Evolutionary conservation across 2,797 vertebrate species (phyloP).

Genomic region (Sphenopsis melanotis): DNA sequence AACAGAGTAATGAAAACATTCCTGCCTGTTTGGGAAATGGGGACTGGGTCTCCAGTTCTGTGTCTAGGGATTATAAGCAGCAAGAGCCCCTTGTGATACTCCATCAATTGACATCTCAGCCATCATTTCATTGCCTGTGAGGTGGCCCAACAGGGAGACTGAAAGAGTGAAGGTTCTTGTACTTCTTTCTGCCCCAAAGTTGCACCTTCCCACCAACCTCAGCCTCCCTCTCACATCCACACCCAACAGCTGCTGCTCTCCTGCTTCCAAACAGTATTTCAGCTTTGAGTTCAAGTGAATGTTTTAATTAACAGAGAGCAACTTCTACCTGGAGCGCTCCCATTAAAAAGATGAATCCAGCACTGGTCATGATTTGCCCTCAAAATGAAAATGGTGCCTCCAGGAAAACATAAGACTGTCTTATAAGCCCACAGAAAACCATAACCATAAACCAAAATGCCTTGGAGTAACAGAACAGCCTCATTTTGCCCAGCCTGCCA

Average conservation of each 20-base stretch:
- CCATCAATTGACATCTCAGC: not conserved
- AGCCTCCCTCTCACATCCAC: not conserved
- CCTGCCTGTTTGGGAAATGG: slow-evolving; percentile 12
- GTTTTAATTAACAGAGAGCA: slow-evolving; percentile 29
- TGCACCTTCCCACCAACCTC: not conserved
- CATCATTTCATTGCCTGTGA: not conserved
- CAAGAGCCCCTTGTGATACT: not conserved
- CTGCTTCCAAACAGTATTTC: not conserved
- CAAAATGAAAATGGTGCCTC: slow-evolving; percentile 36
- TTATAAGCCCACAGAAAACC: not conserved
- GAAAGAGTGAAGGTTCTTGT: not conserved
- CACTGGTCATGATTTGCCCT: not conserved
- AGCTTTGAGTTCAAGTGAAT: not conserved
- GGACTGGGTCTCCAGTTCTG: not conserved
- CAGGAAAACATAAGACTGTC: not conserved
- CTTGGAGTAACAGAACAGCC: not conserved
- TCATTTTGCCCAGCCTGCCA: not conserved
- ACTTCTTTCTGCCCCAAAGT: not conserved
- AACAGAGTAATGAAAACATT: slow-evolving; percentile 60
- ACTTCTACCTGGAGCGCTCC: not conserved
- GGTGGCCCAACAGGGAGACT: not conserved
- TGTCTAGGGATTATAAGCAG: not conserved
- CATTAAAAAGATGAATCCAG: not conserved
- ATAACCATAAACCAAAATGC: not conserved
- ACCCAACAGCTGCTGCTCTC: slow-evolving; percentile 4